Base-by-base conservation (phyloP, 2,797 vertebrate genomes). In the Xenentodon cancila region DNA sequence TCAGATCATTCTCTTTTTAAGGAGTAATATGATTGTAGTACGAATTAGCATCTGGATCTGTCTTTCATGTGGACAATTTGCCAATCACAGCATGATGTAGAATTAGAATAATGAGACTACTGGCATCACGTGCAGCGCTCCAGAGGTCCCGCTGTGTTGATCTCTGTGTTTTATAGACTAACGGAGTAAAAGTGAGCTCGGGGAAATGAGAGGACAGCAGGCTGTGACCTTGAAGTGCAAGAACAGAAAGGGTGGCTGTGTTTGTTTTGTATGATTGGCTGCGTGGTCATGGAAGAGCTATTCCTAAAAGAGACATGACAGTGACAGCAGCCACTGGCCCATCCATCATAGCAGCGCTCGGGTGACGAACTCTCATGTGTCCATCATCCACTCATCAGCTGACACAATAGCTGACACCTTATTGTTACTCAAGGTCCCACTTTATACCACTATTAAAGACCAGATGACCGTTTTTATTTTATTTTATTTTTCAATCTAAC, bases 91-190 rank as follows among this genome's bases (percentile, higher is more conserved):
- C 80, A 53, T 0, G 72, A 75, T 55, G 9, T 48, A 68, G 70
- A 79, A 55, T 64, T 69, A 73, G 44, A 86, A 78, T 85, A 85
- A 87, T 81, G 79, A 88, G 78, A 66, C 68, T 2, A 40, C 37
- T 15, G 37, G 13, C 37, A 16, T 15, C 37, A 15, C 16, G 37
- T 40, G 37, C 37, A 40, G 37, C 13, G 13, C 34, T 40, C 4
- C 37, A 40, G 37, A 40, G 37, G 53, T 43, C 84, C 80, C 0
- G 57, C 80, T 82, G 85, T 17, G 85, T 63, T 77, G 81, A 85
- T 84, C 75, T 71, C 79, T 84, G 82, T 70, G 86, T 84, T 74
- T 69, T 59, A 48, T 20, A 46, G 66, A 72, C 53, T 76, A 68
- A 66, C 55, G 57, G 57, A 68, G 62, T 56, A 71, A 84, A 71